phyloP scores from a whole-genome alignment of 1,140 invertebrate species.

The Protaetia brevitarsis region DNA sequence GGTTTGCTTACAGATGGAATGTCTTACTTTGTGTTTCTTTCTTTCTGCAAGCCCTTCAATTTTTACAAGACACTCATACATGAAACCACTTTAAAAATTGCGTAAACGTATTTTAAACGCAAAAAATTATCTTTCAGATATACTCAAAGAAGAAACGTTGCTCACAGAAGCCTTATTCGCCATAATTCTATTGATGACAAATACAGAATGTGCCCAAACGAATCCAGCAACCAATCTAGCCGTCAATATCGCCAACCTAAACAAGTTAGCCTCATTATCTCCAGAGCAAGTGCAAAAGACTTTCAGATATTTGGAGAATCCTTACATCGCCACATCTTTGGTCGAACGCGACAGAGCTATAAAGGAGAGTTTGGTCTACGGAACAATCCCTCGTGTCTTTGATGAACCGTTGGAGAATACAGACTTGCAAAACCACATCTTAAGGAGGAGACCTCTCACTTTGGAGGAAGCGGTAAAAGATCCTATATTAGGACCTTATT shows the following conservation, averaged over 20 bases:
- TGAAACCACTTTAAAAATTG: no score
- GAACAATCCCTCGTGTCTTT: background rate
- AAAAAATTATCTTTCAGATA: no score
- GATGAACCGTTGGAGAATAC: background rate
- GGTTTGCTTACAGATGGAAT: no score
- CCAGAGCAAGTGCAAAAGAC: background rate
- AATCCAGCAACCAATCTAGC: background rate
- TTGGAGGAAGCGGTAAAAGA: background rate
- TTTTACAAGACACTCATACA: no score
- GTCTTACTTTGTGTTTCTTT: no score
- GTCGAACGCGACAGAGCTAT: background rate
- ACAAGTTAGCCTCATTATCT: background rate
- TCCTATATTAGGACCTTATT: background rate
- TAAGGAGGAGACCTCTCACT: background rate
- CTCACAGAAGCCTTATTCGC: no score
- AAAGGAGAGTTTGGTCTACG: background rate
- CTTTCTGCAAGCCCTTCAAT: no score
- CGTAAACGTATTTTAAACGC: no score
- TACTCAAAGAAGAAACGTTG: no score
- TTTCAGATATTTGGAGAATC: conserved; percentile 11
- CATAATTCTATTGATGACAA: no score
- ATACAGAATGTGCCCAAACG: background rate
- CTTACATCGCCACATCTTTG: background rate
- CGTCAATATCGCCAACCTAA: background rate
- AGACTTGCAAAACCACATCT: background rate